A percentile compares a stretch with the other conserved stretches of the same genome.
phyloP scores from a whole-genome alignment of 2,113 vertebrate genomes.

The Psilopsiagon aurifrons region DNA sequence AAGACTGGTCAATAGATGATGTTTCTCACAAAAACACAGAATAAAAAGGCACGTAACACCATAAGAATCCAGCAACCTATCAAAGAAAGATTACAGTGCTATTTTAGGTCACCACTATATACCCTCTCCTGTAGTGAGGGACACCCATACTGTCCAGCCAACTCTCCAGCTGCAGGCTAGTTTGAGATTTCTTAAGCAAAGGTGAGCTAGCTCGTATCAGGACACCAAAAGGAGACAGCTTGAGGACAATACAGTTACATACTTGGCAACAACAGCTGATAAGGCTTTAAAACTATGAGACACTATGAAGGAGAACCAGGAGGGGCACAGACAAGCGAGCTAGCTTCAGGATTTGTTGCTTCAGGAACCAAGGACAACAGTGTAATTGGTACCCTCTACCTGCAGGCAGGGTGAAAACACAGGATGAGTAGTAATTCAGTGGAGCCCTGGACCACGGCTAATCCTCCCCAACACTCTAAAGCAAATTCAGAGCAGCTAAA shows the following conservation, averaged over 20 bases:
- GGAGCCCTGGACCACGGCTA: neutral
- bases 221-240: neutral
- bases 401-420: neutral
- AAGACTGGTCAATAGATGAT: neutral
- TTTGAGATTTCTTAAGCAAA: neutral
- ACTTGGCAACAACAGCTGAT: neutral
- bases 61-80: neutral
- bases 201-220: neutral
- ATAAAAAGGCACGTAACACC: neutral
- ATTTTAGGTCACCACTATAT: neutral
- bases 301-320: neutral
- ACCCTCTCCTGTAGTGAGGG: neutral
- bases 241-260: neutral
- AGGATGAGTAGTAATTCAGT: neutral
- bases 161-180: neutral
- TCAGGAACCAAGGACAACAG: neutral
- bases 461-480: neutral
- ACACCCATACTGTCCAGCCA: neutral
- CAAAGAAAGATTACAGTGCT: neutral
- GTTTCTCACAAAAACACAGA: neutral
- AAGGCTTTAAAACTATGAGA: neutral
- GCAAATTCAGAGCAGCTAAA: neutral
- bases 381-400: rapidly evolving
- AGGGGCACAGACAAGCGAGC: neutral
- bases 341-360: neutral